Conservation (phyloP, 2,888 invertebrate genomes). For the Trimorus sp. region DNA sequence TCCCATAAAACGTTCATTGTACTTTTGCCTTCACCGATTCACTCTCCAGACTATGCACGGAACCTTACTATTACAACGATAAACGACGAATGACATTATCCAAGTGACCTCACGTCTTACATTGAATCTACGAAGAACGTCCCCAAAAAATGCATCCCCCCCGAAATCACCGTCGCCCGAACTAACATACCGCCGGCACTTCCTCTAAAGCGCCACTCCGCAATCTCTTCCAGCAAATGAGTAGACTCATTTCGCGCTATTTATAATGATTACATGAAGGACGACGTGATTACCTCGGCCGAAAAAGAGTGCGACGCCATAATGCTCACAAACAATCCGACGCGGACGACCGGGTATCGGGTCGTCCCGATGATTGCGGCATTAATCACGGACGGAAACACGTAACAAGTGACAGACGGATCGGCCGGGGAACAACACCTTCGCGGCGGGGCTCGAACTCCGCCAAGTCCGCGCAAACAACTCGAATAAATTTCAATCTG, state of each 20-base stretch:
- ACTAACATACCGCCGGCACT: too few relatives aligned
- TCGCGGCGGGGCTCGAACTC: conserved; percentile 2
- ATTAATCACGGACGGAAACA: conserved; percentile 18
- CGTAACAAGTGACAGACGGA: conserved; percentile 30
- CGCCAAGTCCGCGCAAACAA: conserved; percentile 29
- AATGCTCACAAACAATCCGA: not conserved
- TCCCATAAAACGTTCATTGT: too few relatives aligned
- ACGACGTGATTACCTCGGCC: not conserved
- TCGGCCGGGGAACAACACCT: conserved; percentile 11
- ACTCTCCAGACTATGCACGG: too few relatives aligned
- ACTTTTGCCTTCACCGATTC: too few relatives aligned
- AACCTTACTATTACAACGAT: too few relatives aligned
- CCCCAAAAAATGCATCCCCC: too few relatives aligned
- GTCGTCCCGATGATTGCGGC: conserved; percentile 3
- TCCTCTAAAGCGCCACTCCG: too few relatives aligned
- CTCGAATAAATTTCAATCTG: conserved; percentile 48
- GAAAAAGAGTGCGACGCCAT: not conserved
- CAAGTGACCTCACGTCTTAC: too few relatives aligned
- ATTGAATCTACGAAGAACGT: too few relatives aligned
- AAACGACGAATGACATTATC: too few relatives aligned
- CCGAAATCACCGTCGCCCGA: too few relatives aligned
- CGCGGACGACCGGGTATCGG: not conserved
- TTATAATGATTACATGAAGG: not conserved
- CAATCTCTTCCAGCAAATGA: too few relatives aligned
- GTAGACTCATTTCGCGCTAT: not conserved